These are phyloP conservation scores for Gastrophryne carolinensis DNA, from an alignment of 2,797 vertebrate genomes.

Conservation along the genomic window DNA sequence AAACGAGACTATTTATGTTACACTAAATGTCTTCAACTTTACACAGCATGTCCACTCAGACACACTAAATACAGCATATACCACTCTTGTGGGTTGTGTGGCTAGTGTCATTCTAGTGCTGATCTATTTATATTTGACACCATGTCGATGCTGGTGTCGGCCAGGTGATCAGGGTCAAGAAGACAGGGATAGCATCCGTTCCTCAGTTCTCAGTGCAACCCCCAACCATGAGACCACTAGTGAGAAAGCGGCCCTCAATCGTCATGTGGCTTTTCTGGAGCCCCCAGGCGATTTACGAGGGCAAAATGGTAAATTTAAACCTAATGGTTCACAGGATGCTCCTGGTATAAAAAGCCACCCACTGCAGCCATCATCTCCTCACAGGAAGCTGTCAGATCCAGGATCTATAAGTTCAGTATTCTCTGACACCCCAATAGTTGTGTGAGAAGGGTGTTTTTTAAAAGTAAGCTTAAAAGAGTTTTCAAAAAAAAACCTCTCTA, in stretches of 20 bases:
- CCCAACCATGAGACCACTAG: slow-evolving; percentile 77
- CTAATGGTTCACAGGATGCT: slow-evolving; percentile 66
- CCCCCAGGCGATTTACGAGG: slow-evolving; percentile 77
- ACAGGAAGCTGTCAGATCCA: slow-evolving; percentile 90
- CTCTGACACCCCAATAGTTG: slow-evolving; percentile 96
- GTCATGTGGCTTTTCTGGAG: slow-evolving; percentile 82
- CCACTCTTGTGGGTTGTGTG: slow-evolving; percentile 92
- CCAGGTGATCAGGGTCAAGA: slow-evolving; percentile 74
- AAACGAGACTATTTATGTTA: slow-evolving; percentile 92
- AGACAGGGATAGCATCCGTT: slow-evolving; percentile 90
- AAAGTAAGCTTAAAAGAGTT: neutral
- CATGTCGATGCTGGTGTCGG: slow-evolving; percentile 91
- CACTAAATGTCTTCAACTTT: slow-evolving; percentile 89
- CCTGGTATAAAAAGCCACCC: slow-evolving; percentile 68
- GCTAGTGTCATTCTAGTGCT: slow-evolving; percentile 93
- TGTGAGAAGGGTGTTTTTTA: slow-evolving; percentile 67
- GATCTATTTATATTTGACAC: slow-evolving; percentile 95
- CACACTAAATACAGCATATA: slow-evolving; percentile 92
- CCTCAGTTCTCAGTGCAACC: slow-evolving; percentile 90
- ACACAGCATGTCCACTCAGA: slow-evolving; percentile 76
- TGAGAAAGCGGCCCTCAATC: slow-evolving; percentile 66
- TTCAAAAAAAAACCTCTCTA: neutral
- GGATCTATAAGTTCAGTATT: slow-evolving; percentile 96
- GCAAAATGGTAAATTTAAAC: slow-evolving; percentile 91
- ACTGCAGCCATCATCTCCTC: slow-evolving; percentile 57